Percentiles rank a stretch among this genome's conserved stretches.
These are phyloP conservation scores for Cyphomyrus plagiostoma DNA, from an alignment of 2,113 vertebrate species.

Conservation along the genomic window DNA sequence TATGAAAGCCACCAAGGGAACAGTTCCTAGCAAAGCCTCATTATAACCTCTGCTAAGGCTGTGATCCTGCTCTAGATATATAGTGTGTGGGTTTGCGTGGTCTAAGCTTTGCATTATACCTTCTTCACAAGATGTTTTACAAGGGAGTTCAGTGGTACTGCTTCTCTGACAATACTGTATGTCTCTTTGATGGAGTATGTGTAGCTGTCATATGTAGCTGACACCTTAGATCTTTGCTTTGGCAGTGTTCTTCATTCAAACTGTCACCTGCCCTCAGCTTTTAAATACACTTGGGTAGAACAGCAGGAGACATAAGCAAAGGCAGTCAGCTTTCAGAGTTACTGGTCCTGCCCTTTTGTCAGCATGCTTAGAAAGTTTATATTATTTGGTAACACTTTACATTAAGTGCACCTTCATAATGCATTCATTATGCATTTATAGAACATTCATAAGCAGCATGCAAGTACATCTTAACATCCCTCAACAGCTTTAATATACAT, in stretches of 20 bases:
- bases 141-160: not conserved
- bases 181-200: not conserved
- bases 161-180: not conserved
- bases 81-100: not conserved
- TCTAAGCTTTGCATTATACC: not conserved
- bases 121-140: not conserved
- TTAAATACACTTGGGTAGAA: not conserved
- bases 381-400: too few relatives aligned
- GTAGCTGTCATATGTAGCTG: not conserved
- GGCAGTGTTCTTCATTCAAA: not conserved
- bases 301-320: not conserved
- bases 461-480: too few relatives aligned
- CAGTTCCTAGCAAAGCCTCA: not conserved
- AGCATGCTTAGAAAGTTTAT: not conserved
- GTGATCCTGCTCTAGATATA: not conserved
- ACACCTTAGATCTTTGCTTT: not conserved
- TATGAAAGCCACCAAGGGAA: not conserved
- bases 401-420: too few relatives aligned
- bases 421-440: too few relatives aligned
- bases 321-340: not conserved
- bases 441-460: too few relatives aligned
- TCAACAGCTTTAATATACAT: too few relatives aligned
- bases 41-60: not conserved
- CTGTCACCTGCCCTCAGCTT: not conserved
- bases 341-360: not conserved